Evolutionary conservation across 2,113 vertebrate genomes (phyloP).

Genomic region (Suricata suricatta): DNA sequence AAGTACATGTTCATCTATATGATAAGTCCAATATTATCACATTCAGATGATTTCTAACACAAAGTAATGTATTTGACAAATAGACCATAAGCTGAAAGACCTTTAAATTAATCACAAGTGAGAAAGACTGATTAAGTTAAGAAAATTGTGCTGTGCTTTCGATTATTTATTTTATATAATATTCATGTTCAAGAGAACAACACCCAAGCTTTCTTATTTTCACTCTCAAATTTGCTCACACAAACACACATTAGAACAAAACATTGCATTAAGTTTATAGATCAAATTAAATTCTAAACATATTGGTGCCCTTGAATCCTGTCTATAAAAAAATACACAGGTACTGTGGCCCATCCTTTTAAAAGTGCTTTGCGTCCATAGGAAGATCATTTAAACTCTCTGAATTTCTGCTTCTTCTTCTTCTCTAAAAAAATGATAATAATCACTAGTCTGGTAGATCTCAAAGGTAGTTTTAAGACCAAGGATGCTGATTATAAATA

Average conservation of each 20-base stretch:
- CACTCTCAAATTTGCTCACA: neutral
- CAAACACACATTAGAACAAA: neutral
- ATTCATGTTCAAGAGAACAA: neutral
- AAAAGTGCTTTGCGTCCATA: neutral
- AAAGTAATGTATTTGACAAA: neutral
- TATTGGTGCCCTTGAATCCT: neutral
- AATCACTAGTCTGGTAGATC: neutral
- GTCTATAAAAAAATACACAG: neutral
- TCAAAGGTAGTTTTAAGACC: neutral
- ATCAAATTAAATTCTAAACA: neutral
- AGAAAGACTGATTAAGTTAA: neutral
- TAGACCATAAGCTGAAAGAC: neutral
- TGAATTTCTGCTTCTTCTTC: neutral
- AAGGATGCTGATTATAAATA: neutral
- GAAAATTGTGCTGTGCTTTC: neutral
- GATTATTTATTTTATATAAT: neutral
- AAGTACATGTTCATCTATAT: neutral
- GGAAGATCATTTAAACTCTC: neutral
- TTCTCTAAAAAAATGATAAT: neutral
- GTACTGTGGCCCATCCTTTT: neutral
- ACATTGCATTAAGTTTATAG: neutral
- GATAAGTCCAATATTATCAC: neutral
- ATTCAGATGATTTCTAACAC: neutral
- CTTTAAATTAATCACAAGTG: neutral
- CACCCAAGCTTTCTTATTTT: neutral